Conservation (phyloP, 2,113 vertebrate genomes). For the Antennarius striatus region DNA sequence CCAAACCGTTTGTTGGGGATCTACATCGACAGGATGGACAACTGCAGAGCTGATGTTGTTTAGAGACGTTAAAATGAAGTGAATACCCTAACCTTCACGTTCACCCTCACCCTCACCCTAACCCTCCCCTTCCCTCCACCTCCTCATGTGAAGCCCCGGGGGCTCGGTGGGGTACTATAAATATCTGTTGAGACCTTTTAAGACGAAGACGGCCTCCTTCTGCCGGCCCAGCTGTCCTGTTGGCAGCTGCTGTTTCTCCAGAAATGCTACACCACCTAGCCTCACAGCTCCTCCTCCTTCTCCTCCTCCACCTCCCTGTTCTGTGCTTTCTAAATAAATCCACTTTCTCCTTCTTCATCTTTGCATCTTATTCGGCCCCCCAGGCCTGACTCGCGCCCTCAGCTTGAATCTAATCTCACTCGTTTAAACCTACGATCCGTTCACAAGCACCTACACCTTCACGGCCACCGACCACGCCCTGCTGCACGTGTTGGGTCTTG, state of each 20-base stretch:
- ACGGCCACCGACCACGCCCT: background rate
- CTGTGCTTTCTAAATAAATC: constrained; percentile 74
- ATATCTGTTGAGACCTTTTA: constrained; percentile 77
- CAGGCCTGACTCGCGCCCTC: constrained; percentile 4
- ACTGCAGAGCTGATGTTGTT: background rate
- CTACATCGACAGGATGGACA: background rate
- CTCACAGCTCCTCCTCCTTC: constrained; percentile 2
- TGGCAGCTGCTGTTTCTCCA: constrained; percentile 70
- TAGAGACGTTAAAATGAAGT: constrained; percentile 14
- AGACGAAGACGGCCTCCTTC: constrained; percentile 56
- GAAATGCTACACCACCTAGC: constrained; percentile 60
- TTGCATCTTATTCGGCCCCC: constrained; percentile 24
- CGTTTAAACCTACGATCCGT: too few species aligned
- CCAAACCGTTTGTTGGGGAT: constrained; percentile 1
- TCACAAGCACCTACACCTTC: background rate
- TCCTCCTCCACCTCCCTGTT: constrained; percentile 9
- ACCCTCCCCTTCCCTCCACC: background rate
- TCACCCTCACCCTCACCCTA: too few species aligned
- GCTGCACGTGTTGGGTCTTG: background rate
- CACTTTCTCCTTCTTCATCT: constrained; percentile 33
- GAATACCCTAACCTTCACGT: background rate
- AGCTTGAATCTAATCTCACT: background rate
- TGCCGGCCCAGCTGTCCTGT: constrained; percentile 67
- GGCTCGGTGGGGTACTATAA: constrained; percentile 66
- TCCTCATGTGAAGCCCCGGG: constrained; percentile 28